Percentiles rank a stretch among this genome's conserved stretches.
These are phyloP conservation scores for Asbolus verrucosus DNA, from an alignment of 1,140 invertebrate genomes.

Conservation along the genomic window DNA sequence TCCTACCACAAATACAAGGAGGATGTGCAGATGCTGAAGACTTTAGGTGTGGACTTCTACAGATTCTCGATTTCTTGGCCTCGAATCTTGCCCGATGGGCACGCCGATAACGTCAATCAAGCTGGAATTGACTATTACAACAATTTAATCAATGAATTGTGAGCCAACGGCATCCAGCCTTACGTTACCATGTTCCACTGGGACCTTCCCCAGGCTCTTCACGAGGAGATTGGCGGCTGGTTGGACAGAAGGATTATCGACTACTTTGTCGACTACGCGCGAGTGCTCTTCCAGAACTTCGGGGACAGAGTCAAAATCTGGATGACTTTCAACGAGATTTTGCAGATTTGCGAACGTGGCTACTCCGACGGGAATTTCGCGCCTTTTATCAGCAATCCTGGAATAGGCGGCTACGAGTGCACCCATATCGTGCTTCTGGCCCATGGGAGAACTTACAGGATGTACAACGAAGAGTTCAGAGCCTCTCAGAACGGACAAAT, in stretches of 20 bases:
- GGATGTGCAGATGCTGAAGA: constrained; percentile 68
- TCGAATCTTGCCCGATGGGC: constrained; percentile 70
- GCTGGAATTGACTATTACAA: constrained; percentile 71
- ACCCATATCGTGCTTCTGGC: constrained; percentile 63
- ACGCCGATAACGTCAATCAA: constrained; percentile 67
- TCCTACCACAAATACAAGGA: constrained; percentile 70
- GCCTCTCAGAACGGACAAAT: constrained; percentile 40
- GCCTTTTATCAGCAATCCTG: constrained; percentile 58
- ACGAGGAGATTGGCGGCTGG: constrained; percentile 76
- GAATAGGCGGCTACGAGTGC: constrained; percentile 64
- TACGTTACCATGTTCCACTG: constrained; percentile 79
- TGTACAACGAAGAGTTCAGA: constrained; percentile 64
- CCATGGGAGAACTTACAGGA: constrained; percentile 63
- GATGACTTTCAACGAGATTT: constrained; percentile 68
- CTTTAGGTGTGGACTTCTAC: constrained; percentile 67
- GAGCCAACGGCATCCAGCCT: constrained; percentile 68
- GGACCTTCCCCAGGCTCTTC: constrained; percentile 75
- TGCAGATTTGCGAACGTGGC: constrained; percentile 60
- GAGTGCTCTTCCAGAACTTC: constrained; percentile 47
- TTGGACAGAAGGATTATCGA: constrained; percentile 70
- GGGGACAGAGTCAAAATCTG: constrained; percentile 65
- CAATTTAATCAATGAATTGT: constrained; percentile 68
- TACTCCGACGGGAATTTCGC: constrained; percentile 54
- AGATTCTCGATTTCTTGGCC: constrained; percentile 73
- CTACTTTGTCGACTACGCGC: constrained; percentile 66